Evolutionary conservation across 2,888 invertebrate species (phyloP).

Genomic region (Leucozona laternaria): DNA sequence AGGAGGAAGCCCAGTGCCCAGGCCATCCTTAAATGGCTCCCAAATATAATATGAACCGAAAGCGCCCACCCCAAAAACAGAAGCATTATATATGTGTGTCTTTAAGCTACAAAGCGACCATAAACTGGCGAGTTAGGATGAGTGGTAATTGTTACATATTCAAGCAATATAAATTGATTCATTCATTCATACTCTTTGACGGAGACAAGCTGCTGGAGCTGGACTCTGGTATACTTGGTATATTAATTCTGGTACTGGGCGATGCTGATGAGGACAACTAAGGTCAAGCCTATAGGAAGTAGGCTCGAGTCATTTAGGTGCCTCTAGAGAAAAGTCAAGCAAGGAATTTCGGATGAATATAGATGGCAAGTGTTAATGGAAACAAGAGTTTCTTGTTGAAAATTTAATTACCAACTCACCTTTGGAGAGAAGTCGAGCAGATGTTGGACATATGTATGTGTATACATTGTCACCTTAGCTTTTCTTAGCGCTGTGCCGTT

Average conservation of each 20-base stretch:
- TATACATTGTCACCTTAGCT: background rate
- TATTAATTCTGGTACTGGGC: background rate
- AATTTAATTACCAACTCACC: slow-evolving; percentile 66
- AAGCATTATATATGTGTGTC: slow-evolving; percentile 38
- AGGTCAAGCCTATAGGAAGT: background rate
- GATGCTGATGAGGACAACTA: background rate
- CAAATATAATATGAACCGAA: background rate
- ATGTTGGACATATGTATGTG: background rate
- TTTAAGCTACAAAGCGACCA: slow-evolving; percentile 35
- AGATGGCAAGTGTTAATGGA: slow-evolving; percentile 49
- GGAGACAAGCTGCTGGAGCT: too few relatives aligned
- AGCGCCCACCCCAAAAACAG: slow-evolving; percentile 20
- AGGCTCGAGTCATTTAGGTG: background rate
- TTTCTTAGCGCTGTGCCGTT: background rate
- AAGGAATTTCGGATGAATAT: slow-evolving; percentile 20
- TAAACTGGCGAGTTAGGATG: slow-evolving; percentile 12
- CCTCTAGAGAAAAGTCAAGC: slow-evolving; percentile 7
- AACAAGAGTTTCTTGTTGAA: slow-evolving; percentile 39
- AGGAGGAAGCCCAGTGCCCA: background rate
- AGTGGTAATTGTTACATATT: slow-evolving; percentile 63
- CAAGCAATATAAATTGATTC: slow-evolving; percentile 46
- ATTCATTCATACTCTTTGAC: slow-evolving; percentile 34
- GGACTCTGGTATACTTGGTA: background rate
- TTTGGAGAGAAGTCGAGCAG: slow-evolving; percentile 2
- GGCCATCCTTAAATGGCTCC: slow-evolving; percentile 1